Conservation (phyloP, 2,113 vertebrate genomes). For the Gallinago jamesoni region DNA sequence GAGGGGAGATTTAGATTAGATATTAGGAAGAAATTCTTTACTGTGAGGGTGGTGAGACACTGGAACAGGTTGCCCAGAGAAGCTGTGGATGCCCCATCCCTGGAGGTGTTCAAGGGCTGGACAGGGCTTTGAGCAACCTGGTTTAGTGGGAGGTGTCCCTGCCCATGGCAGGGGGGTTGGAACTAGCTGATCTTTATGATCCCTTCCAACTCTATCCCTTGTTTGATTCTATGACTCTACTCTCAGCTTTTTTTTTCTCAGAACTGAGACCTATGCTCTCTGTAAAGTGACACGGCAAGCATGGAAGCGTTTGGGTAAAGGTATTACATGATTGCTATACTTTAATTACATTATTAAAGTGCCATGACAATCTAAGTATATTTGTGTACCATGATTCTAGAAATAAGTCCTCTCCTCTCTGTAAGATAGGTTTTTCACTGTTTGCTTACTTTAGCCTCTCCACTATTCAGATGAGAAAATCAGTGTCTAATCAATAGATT, state of each 20-base stretch:
- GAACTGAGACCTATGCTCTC: not conserved
- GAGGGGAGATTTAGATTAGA: not conserved
- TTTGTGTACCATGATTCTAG: not conserved
- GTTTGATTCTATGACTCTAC: not conserved
- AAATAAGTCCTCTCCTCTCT: not conserved
- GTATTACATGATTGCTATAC: not conserved
- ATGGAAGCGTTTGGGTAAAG: not conserved
- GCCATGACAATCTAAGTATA: not conserved
- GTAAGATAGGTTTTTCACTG: not conserved
- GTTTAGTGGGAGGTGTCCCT: not conserved
- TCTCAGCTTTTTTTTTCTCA: not conserved
- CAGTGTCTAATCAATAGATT: not conserved
- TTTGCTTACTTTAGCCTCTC: not conserved
- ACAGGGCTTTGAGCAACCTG: not conserved
- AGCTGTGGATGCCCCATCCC: not conserved
- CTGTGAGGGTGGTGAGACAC: not conserved
- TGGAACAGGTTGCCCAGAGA: not conserved
- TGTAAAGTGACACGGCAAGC: not conserved
- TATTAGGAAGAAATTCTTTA: not conserved
- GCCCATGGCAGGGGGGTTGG: not conserved
- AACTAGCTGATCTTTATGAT: not conserved
- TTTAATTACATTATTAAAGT: not conserved
- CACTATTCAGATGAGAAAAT: not conserved
- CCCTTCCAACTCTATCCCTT: not conserved
- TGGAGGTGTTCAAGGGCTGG: not conserved